phyloP scores from a whole-genome alignment of 2,113 vertebrate species.

The Balaeniceps rex region DNA sequence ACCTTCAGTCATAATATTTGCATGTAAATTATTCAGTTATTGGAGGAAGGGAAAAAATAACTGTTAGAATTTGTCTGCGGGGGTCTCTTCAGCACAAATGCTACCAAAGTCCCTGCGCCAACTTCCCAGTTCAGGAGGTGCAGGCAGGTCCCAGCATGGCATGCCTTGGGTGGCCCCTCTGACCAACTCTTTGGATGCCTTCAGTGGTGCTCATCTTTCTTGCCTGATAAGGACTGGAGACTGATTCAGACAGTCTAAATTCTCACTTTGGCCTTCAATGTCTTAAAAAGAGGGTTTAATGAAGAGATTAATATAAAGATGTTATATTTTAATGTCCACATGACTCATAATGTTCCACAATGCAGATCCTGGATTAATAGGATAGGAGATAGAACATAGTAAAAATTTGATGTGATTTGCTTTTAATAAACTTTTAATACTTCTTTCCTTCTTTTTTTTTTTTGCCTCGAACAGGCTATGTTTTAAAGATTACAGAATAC shows the following conservation, averaged over 20 bases:
- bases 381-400: not conserved
- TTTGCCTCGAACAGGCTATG: not conserved
- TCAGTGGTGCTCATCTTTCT: not conserved
- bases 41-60: not conserved
- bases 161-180: not conserved
- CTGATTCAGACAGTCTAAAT: not conserved
- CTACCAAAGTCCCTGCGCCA: fast-evolving
- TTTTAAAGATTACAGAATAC: not conserved
- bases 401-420: not conserved
- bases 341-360: not conserved
- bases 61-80: not conserved
- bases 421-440: not conserved
- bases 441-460: not conserved
- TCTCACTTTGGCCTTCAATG: not conserved
- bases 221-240: not conserved
- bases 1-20: conserved; percentile 16
- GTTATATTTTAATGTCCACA: not conserved
- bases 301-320: not conserved
- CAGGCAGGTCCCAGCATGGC: not conserved
- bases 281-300: not conserved
- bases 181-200: not conserved
- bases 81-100: not conserved
- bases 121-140: not conserved
- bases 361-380: not conserved
- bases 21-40: conserved; percentile 16